Evolutionary conservation across 2,888 invertebrate species (phyloP).

Genomic region (Drosophila affinis): DNA sequence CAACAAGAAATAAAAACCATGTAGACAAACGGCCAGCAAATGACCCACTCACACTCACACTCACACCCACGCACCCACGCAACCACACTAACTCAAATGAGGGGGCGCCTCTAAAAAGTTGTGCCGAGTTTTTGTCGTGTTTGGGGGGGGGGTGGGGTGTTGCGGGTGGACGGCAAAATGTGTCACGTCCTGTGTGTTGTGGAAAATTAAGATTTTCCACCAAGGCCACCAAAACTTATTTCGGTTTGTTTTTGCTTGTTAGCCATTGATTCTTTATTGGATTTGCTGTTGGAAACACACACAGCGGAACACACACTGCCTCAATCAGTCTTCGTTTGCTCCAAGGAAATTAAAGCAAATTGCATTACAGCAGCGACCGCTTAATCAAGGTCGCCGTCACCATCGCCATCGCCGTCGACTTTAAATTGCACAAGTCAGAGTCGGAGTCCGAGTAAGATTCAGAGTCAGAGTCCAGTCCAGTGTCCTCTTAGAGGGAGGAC

Average conservation of each 20-base stretch:
- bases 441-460: constrained; percentile 3
- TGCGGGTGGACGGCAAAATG: constrained; percentile 47
- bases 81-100: not conserved
- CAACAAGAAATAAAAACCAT: constrained; percentile 19
- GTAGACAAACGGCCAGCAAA: constrained; percentile 52
- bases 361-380: constrained; percentile 44
- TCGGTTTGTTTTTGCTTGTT: constrained; percentile 64
- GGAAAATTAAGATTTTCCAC: constrained; percentile 68
- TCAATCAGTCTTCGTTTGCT: constrained; percentile 67
- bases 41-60: constrained; percentile 33
- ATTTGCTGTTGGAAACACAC: constrained; percentile 35
- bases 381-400: constrained; percentile 34
- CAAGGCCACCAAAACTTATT: constrained; percentile 43
- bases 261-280: constrained; percentile 67
- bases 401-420: not conserved
- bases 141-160: not conserved
- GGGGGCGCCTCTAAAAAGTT: constrained; percentile 43
- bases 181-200: constrained; percentile 68
- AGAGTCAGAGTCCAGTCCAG: constrained; percentile 1
- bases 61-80: not conserved
- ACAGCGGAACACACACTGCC: constrained; percentile 4
- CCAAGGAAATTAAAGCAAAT: constrained; percentile 63
- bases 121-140: constrained; percentile 48
- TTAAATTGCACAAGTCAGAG: constrained; percentile 28
- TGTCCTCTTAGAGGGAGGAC: constrained; percentile 26